Conservation (phyloP, 2,113 vertebrate genomes). For the Sardina pilchardus region DNA sequence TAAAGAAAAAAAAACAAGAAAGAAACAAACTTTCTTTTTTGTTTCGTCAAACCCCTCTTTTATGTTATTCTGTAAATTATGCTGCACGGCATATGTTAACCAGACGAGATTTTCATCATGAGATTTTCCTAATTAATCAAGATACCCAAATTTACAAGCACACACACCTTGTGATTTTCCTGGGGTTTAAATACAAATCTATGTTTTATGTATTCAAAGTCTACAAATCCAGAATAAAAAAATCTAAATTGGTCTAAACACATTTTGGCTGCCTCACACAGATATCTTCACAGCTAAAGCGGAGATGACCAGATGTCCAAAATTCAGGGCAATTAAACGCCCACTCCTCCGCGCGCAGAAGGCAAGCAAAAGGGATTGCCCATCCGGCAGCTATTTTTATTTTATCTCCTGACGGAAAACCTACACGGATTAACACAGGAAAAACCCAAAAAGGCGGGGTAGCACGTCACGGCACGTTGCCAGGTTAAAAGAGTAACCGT, state of each 20-base stretch:
- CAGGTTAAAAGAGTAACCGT: constrained; percentile 90
- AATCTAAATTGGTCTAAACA: neutral
- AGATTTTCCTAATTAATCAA: neutral
- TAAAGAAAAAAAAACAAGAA: neutral
- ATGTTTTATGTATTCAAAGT: neutral
- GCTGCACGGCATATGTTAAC: neutral
- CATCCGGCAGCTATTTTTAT: constrained; percentile 82
- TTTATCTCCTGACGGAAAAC: constrained; percentile 90
- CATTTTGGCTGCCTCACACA: neutral
- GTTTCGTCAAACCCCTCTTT: neutral
- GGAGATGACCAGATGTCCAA: constrained; percentile 9
- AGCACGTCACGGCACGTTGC: constrained; percentile 86
- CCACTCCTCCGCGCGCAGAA: constrained; percentile 58
- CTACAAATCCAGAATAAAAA: neutral
- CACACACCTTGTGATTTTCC: neutral
- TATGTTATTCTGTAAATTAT: neutral
- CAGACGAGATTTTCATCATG: neutral
- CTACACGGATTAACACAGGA: constrained; percentile 90
- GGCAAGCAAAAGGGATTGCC: constrained; percentile 76
- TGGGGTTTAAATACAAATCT: too few relatives aligned
- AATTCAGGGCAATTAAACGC: constrained; percentile 59
- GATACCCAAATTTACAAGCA: neutral
- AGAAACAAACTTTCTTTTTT: too few relatives aligned
- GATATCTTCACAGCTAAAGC: neutral
- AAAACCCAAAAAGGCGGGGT: constrained; percentile 84